Evolutionary conservation across 2,888 invertebrate genomes (phyloP), one percentile per base, ranked within the genome.

Genomic region (Stenodera caucasica): DNA sequence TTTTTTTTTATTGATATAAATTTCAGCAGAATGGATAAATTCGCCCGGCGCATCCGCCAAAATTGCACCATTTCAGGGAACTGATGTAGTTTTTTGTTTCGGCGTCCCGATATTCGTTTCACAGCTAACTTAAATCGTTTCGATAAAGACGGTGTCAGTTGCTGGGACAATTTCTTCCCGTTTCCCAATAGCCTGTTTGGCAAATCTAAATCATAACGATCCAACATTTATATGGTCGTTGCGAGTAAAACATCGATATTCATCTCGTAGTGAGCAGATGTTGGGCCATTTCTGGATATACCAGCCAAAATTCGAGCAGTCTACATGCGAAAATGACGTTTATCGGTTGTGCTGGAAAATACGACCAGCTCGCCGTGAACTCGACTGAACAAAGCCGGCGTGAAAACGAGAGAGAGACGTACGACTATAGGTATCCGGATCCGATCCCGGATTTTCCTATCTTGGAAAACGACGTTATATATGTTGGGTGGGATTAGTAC

Each of bases 201-300:
- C n/a, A 61, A 63, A 63, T 64, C 59, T 70, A 70, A 72, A 72
- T 72, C 70, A 72, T 67, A 67, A 62, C 67, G 67, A 70, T 68
- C 58, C 70, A 70, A 70, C 71, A 69, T 72, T 72, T 71, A 71
- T 70, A 70, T 66, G 70, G 67, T 69, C 57, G 51, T 53, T 37
- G 68, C 65, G 63, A 66, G 65, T 69, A 62, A 69, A 68, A 66
- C 70, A 67, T 67, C 68, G 70, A 70, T 70, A 71, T 72, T 69
- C 70, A 67, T 71, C 67, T 66, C 62, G 61, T 64, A 59, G 18
- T 40, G 61, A 64, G 67, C 68, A 66, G 68, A 65, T 67, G 70
- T 61, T 62, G 65, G 65, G 12, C 65, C 60, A 56, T 64, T 40
- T 64, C 58, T 55, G 56, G 60, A 53, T 55, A 55, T 55, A 55